A percentile compares a stretch with the other conserved stretches of the same genome.
phyloP scores from a whole-genome alignment of 1,140 invertebrate genomes.

The Diabrotica virgifera region DNA sequence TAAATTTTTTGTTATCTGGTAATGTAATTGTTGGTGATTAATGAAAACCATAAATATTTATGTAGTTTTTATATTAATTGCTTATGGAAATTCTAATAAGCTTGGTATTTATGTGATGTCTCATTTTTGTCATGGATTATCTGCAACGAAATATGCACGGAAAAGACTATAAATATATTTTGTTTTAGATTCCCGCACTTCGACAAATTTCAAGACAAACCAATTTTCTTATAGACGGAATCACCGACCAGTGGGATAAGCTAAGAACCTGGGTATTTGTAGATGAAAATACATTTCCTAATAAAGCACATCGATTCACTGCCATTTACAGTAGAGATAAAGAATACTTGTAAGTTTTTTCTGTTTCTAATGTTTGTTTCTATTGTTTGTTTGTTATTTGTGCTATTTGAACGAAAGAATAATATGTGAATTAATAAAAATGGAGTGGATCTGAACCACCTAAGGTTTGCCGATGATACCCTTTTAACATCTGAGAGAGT shows the following conservation, averaged over 20 bases:
- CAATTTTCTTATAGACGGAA: conserved; percentile 59
- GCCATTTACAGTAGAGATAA: conserved; percentile 84
- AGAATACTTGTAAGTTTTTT: conserved; percentile 72
- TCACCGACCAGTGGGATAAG: conserved; percentile 58
- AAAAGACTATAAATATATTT: not conserved
- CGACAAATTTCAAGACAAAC: conserved; percentile 58
- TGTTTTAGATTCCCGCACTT: conserved; percentile 61
- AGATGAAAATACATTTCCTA: conserved; percentile 66
- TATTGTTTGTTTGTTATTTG: too few relatives aligned
- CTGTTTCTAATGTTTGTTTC: too few relatives aligned
- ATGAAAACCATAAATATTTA: too few relatives aligned
- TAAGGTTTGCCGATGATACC: too few relatives aligned
- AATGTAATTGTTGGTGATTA: too few relatives aligned
- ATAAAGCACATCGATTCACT: conserved; percentile 69
- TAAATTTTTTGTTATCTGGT: too few relatives aligned
- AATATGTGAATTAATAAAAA: conserved; percentile 1
- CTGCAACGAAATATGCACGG: too few relatives aligned
- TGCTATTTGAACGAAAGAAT: conserved; percentile 20
- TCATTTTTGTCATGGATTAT: too few relatives aligned
- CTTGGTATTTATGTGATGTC: too few relatives aligned
- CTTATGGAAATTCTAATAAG: too few relatives aligned
- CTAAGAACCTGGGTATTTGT: conserved; percentile 62
- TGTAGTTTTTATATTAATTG: not conserved
- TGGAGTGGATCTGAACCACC: too few relatives aligned
- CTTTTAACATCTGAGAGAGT: too few relatives aligned